Evolutionary conservation across 2,888 invertebrate species (phyloP).

Genomic region (Drosophila mettleri): DNA sequence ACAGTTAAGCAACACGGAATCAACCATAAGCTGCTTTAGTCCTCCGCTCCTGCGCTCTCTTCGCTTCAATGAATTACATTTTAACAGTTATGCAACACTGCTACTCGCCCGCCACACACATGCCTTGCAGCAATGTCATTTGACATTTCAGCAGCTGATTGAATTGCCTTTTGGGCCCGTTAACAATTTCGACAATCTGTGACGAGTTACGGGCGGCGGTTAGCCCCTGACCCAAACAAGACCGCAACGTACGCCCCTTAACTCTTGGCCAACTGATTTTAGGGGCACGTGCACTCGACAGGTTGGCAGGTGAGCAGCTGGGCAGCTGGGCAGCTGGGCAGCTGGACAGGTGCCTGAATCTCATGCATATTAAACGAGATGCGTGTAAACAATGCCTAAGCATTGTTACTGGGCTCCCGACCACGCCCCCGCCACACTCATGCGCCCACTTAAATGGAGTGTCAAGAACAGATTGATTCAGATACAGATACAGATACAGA

Average conservation of each 20-base stretch:
- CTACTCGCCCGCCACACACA: neutral
- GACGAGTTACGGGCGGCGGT: neutral
- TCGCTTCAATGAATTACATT: neutral
- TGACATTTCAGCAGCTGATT: constrained; percentile 43
- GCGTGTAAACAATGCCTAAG: constrained; percentile 67
- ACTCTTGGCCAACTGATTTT: constrained; percentile 48
- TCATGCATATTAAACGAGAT: constrained; percentile 71
- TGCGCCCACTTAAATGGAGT: constrained; percentile 20
- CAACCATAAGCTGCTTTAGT: neutral
- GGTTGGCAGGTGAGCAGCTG: constrained; percentile 38
- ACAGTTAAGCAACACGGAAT: neutral
- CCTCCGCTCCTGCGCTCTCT: neutral
- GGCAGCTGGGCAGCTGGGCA: constrained; percentile 36
- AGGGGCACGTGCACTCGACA: constrained; percentile 44
- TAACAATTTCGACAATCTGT: constrained; percentile 16
- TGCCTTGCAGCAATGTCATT: constrained; percentile 17
- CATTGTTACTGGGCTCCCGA: constrained; percentile 28
- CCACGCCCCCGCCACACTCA: constrained; percentile 25
- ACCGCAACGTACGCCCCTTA: constrained; percentile 1
- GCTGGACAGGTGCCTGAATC: constrained; percentile 52
- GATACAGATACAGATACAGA: constrained; percentile 9
- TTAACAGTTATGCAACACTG: constrained; percentile 9
- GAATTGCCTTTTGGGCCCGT: constrained; percentile 32
- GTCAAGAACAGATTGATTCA: constrained; percentile 1
- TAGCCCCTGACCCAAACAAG: constrained; percentile 6